Percentiles rank a stretch among this genome's conserved stretches.
Evolutionary conservation across 2,113 vertebrate species (phyloP).

Genomic region (Erpornis zantholeuca): DNA sequence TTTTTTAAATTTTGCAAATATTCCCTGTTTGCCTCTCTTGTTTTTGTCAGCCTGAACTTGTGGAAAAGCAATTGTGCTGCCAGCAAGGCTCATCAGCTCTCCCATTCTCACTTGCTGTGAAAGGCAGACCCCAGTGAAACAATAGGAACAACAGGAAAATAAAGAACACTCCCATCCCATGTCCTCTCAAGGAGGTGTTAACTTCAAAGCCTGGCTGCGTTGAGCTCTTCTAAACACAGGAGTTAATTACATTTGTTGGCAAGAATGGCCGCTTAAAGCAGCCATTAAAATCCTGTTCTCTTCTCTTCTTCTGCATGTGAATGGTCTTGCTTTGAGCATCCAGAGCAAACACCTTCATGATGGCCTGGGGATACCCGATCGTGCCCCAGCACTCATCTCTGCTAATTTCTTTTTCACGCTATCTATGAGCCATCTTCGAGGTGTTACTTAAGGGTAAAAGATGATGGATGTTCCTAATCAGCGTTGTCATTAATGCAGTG

Average conservation of each 20-base stretch:
- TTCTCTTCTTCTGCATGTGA: not conserved
- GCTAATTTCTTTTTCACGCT: not conserved
- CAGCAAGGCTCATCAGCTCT: not conserved
- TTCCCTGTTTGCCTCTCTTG: not conserved
- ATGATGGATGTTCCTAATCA: not conserved
- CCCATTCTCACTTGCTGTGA: not conserved
- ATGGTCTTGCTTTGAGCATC: not conserved
- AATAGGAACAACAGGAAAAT: constrained; percentile 47
- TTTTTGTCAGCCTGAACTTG: not conserved
- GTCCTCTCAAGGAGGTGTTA: constrained; percentile 45
- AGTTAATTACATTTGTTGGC: not conserved
- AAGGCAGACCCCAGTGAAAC: constrained; percentile 4
- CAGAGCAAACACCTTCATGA: not conserved
- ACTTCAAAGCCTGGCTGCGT: constrained; percentile 8
- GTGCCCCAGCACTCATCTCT: not conserved
- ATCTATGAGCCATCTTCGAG: not conserved
- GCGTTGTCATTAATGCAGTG: not conserved
- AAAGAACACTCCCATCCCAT: constrained; percentile 50
- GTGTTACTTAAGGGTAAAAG: not conserved
- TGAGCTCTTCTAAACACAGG: not conserved
- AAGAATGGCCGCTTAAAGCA: not conserved
- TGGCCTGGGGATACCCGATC: not conserved
- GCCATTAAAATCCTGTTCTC: not conserved
- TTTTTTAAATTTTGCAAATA: not conserved
- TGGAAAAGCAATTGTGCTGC: not conserved